Conservation (phyloP, 2,888 invertebrate species). For the Steinernema hermaphroditum region DNA sequence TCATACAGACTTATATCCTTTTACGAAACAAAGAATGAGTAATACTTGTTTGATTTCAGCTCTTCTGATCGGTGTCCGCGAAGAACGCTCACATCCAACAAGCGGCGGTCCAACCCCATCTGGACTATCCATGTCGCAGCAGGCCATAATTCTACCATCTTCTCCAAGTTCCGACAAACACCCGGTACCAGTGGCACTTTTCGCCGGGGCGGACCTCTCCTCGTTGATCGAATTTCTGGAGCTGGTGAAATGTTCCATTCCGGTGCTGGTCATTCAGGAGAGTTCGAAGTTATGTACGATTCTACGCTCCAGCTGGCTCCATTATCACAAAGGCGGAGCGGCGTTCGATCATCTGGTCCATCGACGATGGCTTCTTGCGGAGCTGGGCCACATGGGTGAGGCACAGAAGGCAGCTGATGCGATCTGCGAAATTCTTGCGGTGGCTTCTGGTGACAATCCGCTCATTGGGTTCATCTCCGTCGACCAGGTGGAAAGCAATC, state of each 20-base stretch:
- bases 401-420: background rate
- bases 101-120: conserved; percentile 1
- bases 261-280: conserved; percentile 57
- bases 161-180: conserved; percentile 53
- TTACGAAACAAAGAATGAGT: background rate
- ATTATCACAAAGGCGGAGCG: conserved; percentile 26
- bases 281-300: background rate
- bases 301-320: conserved; percentile 6
- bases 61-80: conserved; percentile 60
- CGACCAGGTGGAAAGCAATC: conserved; percentile 32
- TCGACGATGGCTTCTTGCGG: background rate
- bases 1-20: no score
- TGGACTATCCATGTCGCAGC: conserved; percentile 11
- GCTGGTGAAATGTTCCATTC: conserved; percentile 60
- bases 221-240: conserved; percentile 54
- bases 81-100: conserved; percentile 42
- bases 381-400: conserved; percentile 13
- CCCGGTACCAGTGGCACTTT: conserved; percentile 58
- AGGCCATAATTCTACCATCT: conserved; percentile 46
- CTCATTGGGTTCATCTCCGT: conserved; percentile 35
- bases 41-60: conserved; percentile 41
- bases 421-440: conserved; percentile 31
- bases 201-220: conserved; percentile 51
- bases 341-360: conserved; percentile 7
- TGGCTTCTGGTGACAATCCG: conserved; percentile 32